phyloP scores from a whole-genome alignment of 2,797 vertebrate species.

The Aeoliscus strigatus region DNA sequence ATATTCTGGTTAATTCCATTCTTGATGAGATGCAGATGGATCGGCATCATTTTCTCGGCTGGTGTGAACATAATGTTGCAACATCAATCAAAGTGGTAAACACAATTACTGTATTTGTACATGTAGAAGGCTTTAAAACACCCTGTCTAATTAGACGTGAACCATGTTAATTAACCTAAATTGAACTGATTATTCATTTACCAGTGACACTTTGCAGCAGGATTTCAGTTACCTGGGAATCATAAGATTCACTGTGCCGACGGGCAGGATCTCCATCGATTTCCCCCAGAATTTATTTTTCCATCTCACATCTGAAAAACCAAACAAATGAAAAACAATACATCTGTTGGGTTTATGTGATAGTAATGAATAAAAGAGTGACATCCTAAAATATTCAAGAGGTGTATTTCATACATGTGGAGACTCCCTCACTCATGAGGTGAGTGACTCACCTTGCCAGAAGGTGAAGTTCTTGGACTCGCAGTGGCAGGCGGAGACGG shows the following conservation, averaged over 20 bases:
- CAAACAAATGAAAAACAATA: slow-evolving; percentile 1
- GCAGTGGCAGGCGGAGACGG: slow-evolving; percentile 97
- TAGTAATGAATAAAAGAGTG: not conserved
- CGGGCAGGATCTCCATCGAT: slow-evolving; percentile 98
- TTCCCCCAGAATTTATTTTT: slow-evolving; percentile 99
- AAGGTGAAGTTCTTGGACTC: slow-evolving; percentile 99
- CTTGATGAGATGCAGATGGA: too few species aligned
- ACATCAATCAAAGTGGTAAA: too few species aligned
- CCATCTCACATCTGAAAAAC: slow-evolving; percentile 90
- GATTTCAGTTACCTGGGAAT: slow-evolving; percentile 85
- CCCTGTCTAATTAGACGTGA: too few species aligned
- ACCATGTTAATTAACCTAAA: too few species aligned
- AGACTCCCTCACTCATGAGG: slow-evolving; percentile 26
- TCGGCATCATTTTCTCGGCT: too few species aligned
- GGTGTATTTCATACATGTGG: slow-evolving; percentile 8
- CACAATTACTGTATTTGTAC: too few species aligned
- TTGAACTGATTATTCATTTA: too few species aligned
- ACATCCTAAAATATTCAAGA: slow-evolving; percentile 12
- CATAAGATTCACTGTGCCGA: slow-evolving; percentile 89
- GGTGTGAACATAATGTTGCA: too few species aligned
- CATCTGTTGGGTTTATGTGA: not conserved
- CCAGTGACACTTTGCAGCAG: not conserved
- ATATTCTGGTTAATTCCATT: too few species aligned
- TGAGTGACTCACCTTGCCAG: slow-evolving; percentile 90
- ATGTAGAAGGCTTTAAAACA: too few species aligned